Base-by-base conservation (phyloP, 2,797 vertebrate species). In the Malurus splendens region DNA sequence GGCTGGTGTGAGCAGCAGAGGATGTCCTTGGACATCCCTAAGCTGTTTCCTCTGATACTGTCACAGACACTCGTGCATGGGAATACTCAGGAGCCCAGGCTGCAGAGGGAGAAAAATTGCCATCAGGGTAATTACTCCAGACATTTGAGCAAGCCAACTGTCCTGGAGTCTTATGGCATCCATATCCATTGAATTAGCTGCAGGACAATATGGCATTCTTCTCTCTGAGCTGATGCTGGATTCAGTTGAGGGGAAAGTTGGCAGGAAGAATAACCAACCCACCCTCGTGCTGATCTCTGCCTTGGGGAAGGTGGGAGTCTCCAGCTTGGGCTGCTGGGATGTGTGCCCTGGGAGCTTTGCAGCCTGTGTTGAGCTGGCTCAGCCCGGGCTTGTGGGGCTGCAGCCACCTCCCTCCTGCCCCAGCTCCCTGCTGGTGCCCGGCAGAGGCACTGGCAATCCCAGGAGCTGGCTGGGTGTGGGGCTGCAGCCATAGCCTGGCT, bases 381-480 rank as follows among this genome's bases (percentile, higher is more conserved):
- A 2, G 73, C 57, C 61, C 0, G 1, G 48, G 28, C 16, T 44
- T 0, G 0, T 1, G 1, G 44, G n/a, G 57, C 61, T 88, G 77
- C 48, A 59, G 54, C 71, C 42, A 50, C 12, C 33, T 36, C 42
- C n/a, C n/a, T 73, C 62, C 22, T 50, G 71, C 59, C 67, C 39
- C 27, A 16, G 5, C 18, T 41, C 45, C 68, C 65, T 48, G 51
- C 66, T 91, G 93, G 45, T 50, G 36, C 62, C 39, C 61, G 12
- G 32, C 86, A 70, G 24, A 19, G 52, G 28, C 41, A 2, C 0
- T 0, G 62, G 68, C 83, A 48, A 56, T 10, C 18, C 62, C 15
- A 22, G 12, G 48, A 7, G 44, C n/a, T 44, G 14, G 24, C 41
- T 67, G 65, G n/a, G 22, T 1, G 2, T 24, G 78, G 42, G 82